These are phyloP conservation scores for Scaptomyza tumidula DNA, from an alignment of 2,888 invertebrate genomes.

Conservation along the genomic window DNA sequence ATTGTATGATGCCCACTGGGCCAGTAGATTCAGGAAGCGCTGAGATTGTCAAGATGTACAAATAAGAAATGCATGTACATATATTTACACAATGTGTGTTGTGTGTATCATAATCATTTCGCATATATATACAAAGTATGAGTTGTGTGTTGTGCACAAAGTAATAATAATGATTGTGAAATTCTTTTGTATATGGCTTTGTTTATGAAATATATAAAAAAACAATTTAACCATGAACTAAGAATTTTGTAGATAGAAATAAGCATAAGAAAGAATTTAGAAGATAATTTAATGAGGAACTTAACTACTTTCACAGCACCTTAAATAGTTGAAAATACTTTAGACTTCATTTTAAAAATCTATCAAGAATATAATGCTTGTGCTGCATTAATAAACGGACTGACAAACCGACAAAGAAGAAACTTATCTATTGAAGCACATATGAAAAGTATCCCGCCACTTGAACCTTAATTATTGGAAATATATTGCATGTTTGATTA, in stretches of 20 bases:
- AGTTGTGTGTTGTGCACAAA: background rate
- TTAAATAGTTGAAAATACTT: no score
- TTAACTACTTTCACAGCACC: no score
- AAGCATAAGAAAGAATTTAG: no score
- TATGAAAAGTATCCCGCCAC: background rate
- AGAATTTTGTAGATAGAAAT: no score
- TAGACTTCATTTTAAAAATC: no score
- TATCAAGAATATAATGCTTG: no score
- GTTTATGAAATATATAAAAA: no score
- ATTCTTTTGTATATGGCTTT: background rate
- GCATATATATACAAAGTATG: slow-evolving; percentile 3
- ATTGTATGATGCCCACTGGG: slow-evolving; percentile 82
- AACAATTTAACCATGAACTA: background rate
- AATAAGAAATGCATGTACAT: slow-evolving; percentile 12
- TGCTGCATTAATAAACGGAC: no score
- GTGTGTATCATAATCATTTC: slow-evolving; percentile 1
- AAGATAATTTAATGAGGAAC: no score
- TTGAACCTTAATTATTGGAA: slow-evolving; percentile 7
- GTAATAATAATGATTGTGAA: slow-evolving; percentile 2
- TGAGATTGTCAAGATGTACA: slow-evolving; percentile 40
- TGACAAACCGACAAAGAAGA: no score
- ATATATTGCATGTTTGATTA: no score
- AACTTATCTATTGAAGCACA: background rate
- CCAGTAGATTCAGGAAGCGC: slow-evolving; percentile 83
- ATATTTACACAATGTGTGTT: slow-evolving; percentile 5